phyloP scores from a whole-genome alignment of 2,797 vertebrate genomes.

The Pyrrhura leucotis region DNA sequence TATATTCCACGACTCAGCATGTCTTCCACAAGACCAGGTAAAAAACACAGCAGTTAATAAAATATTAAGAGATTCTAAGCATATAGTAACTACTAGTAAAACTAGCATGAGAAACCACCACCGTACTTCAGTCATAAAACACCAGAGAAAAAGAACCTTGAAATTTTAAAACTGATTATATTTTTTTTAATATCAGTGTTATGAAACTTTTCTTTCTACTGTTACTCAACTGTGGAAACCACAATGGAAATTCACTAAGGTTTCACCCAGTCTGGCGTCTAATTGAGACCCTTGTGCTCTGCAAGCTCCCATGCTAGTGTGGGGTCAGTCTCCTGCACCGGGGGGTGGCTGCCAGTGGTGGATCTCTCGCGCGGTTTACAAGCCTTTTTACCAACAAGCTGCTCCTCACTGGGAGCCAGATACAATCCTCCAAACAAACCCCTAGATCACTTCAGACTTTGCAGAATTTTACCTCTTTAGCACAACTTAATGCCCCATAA shows the following conservation, averaged over 20 bases:
- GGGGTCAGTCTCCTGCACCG: background rate
- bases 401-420: background rate
- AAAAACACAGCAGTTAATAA: background rate
- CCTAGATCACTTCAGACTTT: background rate
- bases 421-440: background rate
- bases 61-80: background rate
- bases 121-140: background rate
- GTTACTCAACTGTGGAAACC: background rate
- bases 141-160: background rate
- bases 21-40: background rate
- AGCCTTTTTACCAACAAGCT: background rate
- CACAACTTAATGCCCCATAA: background rate
- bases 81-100: background rate
- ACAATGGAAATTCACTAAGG: background rate
- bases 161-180: conserved; percentile 4
- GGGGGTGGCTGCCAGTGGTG: background rate
- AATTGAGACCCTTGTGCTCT: background rate
- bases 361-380: background rate
- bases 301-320: background rate
- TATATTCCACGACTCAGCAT: background rate
- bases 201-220: background rate
- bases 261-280: background rate
- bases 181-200: background rate
- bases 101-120: background rate
- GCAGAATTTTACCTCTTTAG: background rate